Percentiles rank a stretch among this genome's conserved stretches.
These are phyloP conservation scores for Vidua macroura DNA, from an alignment of 2,113 vertebrate species.

Conservation along the genomic window DNA sequence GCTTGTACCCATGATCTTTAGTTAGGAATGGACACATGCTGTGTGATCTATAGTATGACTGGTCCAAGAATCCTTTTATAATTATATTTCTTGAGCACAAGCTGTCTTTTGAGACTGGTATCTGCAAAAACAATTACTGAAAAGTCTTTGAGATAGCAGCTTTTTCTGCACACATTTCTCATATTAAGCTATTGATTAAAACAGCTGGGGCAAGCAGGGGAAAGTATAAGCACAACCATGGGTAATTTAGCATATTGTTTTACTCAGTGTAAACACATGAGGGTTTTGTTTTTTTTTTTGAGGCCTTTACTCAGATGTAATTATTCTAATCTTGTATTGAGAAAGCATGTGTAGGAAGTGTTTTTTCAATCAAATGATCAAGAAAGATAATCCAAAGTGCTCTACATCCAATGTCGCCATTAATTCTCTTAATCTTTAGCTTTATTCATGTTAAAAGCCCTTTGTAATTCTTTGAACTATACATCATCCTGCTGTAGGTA, in stretches of 20 bases:
- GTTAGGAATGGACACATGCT: neutral
- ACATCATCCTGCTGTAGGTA: neutral
- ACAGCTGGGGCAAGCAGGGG: neutral
- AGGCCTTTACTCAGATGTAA: slow-evolving; percentile 30
- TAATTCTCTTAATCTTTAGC: slow-evolving; percentile 45
- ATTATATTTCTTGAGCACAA: neutral
- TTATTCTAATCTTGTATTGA: slow-evolving; percentile 35
- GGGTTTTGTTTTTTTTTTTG: neutral
- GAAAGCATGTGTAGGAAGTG: slow-evolving; percentile 17
- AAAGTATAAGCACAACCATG: neutral
- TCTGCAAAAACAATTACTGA: neutral
- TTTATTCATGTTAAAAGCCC: slow-evolving; percentile 44
- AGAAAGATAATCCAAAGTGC: slow-evolving; percentile 40
- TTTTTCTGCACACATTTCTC: neutral
- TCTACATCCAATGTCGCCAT: neutral
- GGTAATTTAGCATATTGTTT: slow-evolving; percentile 24
- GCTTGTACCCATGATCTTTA: neutral
- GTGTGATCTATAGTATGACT: neutral
- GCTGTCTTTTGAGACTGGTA: neutral
- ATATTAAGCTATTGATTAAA: neutral
- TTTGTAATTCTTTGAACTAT: neutral
- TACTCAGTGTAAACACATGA: neutral
- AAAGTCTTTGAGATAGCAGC: neutral
- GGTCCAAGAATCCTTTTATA: neutral
- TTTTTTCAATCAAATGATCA: slow-evolving; percentile 50